Evolutionary conservation across 2,797 vertebrate species (phyloP), one percentile per base, ranked within the genome.

Genomic region (Liparis tanakae): DNA sequence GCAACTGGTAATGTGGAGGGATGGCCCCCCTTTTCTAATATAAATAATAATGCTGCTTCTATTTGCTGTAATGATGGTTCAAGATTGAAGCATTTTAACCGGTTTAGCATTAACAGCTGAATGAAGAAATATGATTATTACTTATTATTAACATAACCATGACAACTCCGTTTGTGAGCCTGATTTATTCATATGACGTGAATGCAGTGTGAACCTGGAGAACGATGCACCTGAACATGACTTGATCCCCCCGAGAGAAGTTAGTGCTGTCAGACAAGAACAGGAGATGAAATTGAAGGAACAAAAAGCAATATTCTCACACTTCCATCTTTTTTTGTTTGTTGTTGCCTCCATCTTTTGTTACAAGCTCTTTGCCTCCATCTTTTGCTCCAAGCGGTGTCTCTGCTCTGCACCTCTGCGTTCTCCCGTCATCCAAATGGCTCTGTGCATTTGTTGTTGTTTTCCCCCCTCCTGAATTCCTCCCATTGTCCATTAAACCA

Each of bases 401-500:
- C 43, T 59, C 50, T 44, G 46, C 60, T 25, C 59, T 25, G 34
- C 55, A 70, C 36, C 36, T 64, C 25, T 46, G 22, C 67, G 50
- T 54, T 60, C 22, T 64, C 41, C 59, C 72, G 22, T 68, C 50
- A 64, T 69, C 71, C 56, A 74, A 70, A 65, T 10, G 43, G 63
- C 56, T 53, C 54, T 48, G 7, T 39, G 10, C 22, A 53, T 36
- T 70, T 10, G 58, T 73, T 67, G 64, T 79, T 66, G 22, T 72
- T 67, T 66, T 53, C 72, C 78, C 74, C 57, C 60, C 72, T 80
- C 74, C 57, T 76, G 67, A 81, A 56, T 78, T 76, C 72, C 74
- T 67, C 50, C 48, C 41, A 60, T 72, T 43, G 71, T 66, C 41
- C 62, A 48, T 53, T 33, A 54, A 76, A 72, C 69, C 59, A 58